Evolutionary conservation across 2,113 vertebrate genomes (phyloP).

Genomic region (Alligator mississippiensis): DNA sequence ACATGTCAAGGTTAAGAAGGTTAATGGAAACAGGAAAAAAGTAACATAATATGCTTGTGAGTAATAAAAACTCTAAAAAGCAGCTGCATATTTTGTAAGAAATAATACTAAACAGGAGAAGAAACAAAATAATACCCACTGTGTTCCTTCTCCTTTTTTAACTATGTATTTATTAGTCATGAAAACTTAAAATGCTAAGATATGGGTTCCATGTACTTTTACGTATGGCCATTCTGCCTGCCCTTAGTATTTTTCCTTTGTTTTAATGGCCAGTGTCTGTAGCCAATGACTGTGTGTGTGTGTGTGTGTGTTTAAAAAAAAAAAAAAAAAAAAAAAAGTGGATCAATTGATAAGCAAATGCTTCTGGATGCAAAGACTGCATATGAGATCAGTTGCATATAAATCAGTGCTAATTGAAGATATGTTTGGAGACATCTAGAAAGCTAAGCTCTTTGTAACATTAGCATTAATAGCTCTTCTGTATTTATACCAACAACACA

Average conservation of each 20-base stretch:
- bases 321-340: no score
- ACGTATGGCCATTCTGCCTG: not conserved
- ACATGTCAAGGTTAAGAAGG: no score
- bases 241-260: not conserved
- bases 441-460: not conserved
- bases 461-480: not conserved
- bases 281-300: not conserved
- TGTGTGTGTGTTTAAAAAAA: no score
- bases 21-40: no score
- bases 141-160: no score
- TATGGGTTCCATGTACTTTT: not conserved
- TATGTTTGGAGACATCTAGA: not conserved
- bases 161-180: no score
- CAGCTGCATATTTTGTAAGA: not conserved
- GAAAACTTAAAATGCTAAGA: not conserved
- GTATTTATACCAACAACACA: not conserved
- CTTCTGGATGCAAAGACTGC: not conserved
- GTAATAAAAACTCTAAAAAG: not conserved
- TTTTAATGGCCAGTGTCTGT: not conserved
- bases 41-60: not conserved
- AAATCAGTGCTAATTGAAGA: not conserved
- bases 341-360: not conserved
- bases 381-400: not conserved
- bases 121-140: not conserved
- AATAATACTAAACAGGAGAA: not conserved